These are phyloP conservation scores for Pygoscelis adeliae DNA, from an alignment of 2,113 vertebrate genomes.

Conservation along the genomic window DNA sequence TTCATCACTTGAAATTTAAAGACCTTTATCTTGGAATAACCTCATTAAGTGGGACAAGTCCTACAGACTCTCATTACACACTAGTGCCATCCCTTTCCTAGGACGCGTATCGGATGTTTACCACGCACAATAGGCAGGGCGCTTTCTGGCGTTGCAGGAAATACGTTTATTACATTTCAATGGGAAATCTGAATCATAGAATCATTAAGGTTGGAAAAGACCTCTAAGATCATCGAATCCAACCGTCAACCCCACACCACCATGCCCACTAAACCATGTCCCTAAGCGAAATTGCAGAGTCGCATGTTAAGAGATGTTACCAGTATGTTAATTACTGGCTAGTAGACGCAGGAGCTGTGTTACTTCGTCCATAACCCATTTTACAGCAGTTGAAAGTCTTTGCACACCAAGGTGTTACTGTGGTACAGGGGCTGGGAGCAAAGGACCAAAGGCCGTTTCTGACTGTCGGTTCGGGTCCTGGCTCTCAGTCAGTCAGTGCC, in stretches of 20 bases:
- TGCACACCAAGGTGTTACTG: background rate
- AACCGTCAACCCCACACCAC: too few species aligned
- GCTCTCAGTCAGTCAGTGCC: background rate
- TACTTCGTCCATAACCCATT: background rate
- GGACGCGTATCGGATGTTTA: accelerated
- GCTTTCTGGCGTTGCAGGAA: background rate
- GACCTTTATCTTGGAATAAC: background rate
- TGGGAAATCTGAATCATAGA: background rate
- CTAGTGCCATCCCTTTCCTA: background rate
- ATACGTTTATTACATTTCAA: accelerated
- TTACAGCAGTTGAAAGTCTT: background rate
- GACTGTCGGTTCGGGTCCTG: accelerated
- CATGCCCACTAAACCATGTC: too few species aligned
- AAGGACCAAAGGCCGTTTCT: background rate
- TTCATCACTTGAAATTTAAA: background rate
- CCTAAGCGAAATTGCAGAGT: background rate
- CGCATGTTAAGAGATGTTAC: background rate
- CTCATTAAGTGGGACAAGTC: background rate
- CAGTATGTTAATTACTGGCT: background rate
- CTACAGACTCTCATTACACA: background rate
- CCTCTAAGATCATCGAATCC: too few species aligned
- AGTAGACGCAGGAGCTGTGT: background rate
- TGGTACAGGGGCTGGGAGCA: background rate
- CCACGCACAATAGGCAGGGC: background rate
- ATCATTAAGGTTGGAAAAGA: too few species aligned